Base-by-base conservation (phyloP, 2,888 invertebrate genomes). In the Stenolophus ochropezus region DNA sequence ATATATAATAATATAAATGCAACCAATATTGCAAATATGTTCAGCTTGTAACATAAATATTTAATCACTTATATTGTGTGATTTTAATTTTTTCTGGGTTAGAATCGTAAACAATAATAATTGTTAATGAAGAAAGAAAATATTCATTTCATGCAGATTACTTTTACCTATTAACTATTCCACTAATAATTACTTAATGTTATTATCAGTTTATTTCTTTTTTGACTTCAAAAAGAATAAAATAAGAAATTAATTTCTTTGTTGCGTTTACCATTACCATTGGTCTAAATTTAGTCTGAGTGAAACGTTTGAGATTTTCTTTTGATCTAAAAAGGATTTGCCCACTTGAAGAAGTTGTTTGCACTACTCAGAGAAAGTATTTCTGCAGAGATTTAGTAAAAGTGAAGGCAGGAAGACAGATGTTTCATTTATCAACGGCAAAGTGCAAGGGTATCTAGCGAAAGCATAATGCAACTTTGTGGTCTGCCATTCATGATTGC, bases 351-450 rank as follows among this genome's bases (percentile, higher is more conserved):
- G 23, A 73, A 69, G 33, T 33, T 33, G 65, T 69, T 69, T 69
- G 16, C 33, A 6, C 8, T 18, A 33, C 73, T 23, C 47, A 73
- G 73, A 73, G 73, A 73, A 73, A 73, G 73, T 73, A 21, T 18
- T 73, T 11, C 47, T 47, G 18, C 20, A 20, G 8, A 42, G 49
- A 21, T 49, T 73, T 49, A 21, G 73, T 73, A 73, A 73, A 73
- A 73, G 73, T 73, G 73, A 73, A 49, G 47, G 73, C 73, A 73
- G 47, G 49, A 49, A 73, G 47, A 23, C 23, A 73, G n/a, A 47
- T 49, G 49, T 47, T 73, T 73, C 47, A 5, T 73, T 49, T 73
- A 73, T 47, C 49, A 11, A n/a, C 18, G 20, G 4, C 20, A 73
- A 73, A 73, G 73, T 21, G 73, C 73, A 73, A 47, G 49, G 49